phyloP scores from a whole-genome alignment of 2,797 vertebrate genomes.

The Peromyscus nudipes region DNA sequence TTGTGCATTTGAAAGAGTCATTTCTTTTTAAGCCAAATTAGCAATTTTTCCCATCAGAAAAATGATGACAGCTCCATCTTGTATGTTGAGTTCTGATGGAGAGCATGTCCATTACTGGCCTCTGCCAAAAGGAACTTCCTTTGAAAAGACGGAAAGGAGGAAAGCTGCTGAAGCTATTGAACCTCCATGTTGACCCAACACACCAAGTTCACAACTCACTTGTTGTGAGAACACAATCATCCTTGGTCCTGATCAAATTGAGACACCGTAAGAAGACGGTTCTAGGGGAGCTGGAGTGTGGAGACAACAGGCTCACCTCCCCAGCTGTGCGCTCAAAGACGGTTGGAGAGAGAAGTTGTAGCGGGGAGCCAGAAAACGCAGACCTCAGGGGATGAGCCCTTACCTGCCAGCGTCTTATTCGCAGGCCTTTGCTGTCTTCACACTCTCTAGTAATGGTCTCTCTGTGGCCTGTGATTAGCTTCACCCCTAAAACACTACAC shows the following conservation, averaged over 20 bases:
- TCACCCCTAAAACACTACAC: background rate
- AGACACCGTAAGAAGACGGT: conserved; percentile 66
- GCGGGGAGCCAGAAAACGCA: background rate
- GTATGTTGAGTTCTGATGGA: background rate
- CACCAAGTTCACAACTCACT: conserved; percentile 80
- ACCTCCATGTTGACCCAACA: conserved; percentile 74
- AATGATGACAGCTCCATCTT: background rate
- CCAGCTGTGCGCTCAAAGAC: conserved; percentile 55
- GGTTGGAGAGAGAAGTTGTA: conserved; percentile 29
- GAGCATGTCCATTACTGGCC: background rate
- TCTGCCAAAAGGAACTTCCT: conserved; percentile 62
- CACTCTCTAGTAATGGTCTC: background rate
- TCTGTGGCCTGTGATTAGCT: conserved; percentile 8
- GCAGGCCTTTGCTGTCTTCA: background rate
- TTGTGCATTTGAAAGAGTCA: background rate
- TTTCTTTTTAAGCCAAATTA: conserved; percentile 57
- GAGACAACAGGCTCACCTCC: conserved; percentile 37
- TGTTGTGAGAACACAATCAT: conserved; percentile 76
- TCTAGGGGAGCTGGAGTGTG: conserved; percentile 65
- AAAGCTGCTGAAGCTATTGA: conserved; percentile 71
- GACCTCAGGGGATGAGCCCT: background rate
- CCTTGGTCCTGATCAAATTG: conserved; percentile 66
- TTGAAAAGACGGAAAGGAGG: background rate
- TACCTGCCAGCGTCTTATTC: conserved; percentile 8
- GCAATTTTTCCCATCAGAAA: conserved; percentile 44